Evolutionary conservation across 1,140 invertebrate species (phyloP).

Genomic region (Drosophila lacteicornis): DNA sequence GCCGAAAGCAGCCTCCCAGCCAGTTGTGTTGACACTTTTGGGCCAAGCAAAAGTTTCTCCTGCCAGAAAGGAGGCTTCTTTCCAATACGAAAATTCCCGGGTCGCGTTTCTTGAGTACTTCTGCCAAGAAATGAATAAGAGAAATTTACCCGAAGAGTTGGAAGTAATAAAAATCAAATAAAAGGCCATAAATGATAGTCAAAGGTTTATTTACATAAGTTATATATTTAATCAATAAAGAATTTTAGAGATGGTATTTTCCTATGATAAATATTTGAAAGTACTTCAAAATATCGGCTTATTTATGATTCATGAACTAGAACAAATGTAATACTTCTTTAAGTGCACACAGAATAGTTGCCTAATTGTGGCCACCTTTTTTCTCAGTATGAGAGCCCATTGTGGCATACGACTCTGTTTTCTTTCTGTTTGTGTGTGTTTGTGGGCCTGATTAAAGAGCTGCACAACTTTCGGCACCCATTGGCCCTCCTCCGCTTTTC

Average conservation of each 20-base stretch:
- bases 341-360: not conserved
- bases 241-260: too few species aligned
- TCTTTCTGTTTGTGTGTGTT: constrained; percentile 15
- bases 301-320: too few species aligned
- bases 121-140: not conserved
- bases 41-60: constrained; percentile 54
- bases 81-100: not conserved
- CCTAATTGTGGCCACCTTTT: not conserved
- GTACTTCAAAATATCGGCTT: too few species aligned
- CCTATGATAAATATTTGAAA: too few species aligned
- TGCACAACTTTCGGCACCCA: constrained; percentile 43
- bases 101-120: not conserved
- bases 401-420: constrained; percentile 1
- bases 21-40: constrained; percentile 81
- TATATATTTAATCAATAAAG: too few species aligned
- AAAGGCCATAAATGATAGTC: too few species aligned
- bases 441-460: constrained; percentile 44
- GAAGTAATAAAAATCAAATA: not conserved
- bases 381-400: not conserved
- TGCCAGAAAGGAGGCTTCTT: constrained; percentile 30
- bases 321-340: too few species aligned
- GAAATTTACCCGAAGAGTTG: too few species aligned
- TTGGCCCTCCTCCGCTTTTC: constrained; percentile 12
- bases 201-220: too few species aligned
- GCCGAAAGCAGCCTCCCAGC: constrained; percentile 29